Conservation (phyloP, 1,140 invertebrate species). For the Alviniconcha marisindica region DNA sequence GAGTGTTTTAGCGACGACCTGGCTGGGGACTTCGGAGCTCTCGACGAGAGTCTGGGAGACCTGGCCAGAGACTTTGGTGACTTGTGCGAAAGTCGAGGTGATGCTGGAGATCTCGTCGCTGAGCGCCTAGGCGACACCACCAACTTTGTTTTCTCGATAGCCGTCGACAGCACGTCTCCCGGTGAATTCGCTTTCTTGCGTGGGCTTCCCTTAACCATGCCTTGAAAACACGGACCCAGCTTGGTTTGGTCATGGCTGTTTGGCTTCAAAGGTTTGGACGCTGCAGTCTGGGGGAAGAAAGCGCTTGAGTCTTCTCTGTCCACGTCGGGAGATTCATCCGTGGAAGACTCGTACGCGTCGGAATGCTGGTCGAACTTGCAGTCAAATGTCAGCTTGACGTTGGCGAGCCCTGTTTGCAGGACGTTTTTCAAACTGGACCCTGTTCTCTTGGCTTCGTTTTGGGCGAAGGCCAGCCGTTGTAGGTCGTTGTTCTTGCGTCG, state of each 20-base stretch:
- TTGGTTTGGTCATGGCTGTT: not conserved
- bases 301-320: not conserved
- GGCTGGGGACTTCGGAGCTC: not conserved
- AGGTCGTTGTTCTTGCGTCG: not conserved
- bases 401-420: not conserved
- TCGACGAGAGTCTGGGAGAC: not conserved
- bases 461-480: not conserved
- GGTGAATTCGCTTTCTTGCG: no score
- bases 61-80: not conserved
- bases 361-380: not conserved
- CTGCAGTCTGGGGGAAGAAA: not conserved
- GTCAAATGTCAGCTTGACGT: not conserved
- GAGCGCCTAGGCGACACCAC: not conserved
- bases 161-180: not conserved
- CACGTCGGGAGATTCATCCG: not conserved
- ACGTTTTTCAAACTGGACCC: not conserved
- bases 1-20: not conserved
- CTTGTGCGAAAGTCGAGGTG: not conserved
- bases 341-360: not conserved
- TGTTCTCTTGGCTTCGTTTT: not conserved
- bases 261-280: not conserved
- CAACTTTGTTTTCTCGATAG: not conserved
- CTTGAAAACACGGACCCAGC: not conserved
- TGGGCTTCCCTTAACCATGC: not conserved
- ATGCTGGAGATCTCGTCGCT: not conserved